These are phyloP conservation scores for Herminia tarsipennalis DNA, from an alignment of 2,888 invertebrate genomes.

Conservation along the genomic window DNA sequence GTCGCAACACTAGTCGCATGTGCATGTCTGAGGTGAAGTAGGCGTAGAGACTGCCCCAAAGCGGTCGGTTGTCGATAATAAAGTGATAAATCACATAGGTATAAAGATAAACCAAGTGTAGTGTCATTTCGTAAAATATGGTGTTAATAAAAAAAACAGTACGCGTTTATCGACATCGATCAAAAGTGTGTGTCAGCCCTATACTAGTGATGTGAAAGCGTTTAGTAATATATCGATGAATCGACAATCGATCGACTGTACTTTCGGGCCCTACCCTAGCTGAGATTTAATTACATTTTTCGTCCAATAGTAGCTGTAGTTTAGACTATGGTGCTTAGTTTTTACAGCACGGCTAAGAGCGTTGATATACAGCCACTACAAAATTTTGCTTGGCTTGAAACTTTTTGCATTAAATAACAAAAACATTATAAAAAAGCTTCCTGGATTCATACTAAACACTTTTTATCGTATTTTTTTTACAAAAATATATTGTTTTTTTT, in stretches of 20 bases:
- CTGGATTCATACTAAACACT: not conserved
- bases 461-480: too few relatives aligned
- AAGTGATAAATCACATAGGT: slow-evolving; percentile 20
- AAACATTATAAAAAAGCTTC: slow-evolving; percentile 14
- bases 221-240: slow-evolving; percentile 30
- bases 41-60: slow-evolving; percentile 56
- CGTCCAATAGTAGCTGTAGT: slow-evolving; percentile 81
- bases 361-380: slow-evolving; percentile 25
- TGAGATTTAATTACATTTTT: slow-evolving; percentile 72
- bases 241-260: slow-evolving; percentile 64
- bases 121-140: slow-evolving; percentile 10
- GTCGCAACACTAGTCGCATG: slow-evolving; percentile 75
- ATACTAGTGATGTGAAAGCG: slow-evolving; percentile 37
- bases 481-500: too few relatives aligned
- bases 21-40: slow-evolving; percentile 82
- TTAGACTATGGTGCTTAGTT: slow-evolving; percentile 69
- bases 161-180: slow-evolving; percentile 31
- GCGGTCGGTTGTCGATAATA: slow-evolving; percentile 56
- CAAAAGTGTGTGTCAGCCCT: slow-evolving; percentile 23
- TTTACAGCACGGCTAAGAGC: slow-evolving; percentile 58
- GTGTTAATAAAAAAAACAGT: slow-evolving; percentile 12
- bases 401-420: slow-evolving; percentile 10
- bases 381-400: slow-evolving; percentile 42
- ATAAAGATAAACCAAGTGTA: slow-evolving; percentile 18
- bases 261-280: slow-evolving; percentile 61